These are phyloP conservation scores for Kradibia gibbosae DNA, from an alignment of 1,140 invertebrate species.

Conservation along the genomic window DNA sequence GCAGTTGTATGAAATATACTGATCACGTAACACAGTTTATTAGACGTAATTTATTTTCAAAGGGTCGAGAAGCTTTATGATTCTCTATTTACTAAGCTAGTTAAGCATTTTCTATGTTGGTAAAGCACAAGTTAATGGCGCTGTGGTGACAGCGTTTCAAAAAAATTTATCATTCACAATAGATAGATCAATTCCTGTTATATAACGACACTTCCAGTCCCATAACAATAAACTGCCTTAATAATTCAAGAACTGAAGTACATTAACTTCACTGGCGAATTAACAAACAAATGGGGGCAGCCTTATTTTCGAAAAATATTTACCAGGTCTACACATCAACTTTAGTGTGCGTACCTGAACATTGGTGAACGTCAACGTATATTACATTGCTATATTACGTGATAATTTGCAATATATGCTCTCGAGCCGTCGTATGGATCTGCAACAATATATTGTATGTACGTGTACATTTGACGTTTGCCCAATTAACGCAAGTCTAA, in stretches of 20 bases:
- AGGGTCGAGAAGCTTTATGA: background rate
- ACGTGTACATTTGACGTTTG: conserved; percentile 25
- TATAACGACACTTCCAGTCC: background rate
- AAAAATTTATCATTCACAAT: background rate
- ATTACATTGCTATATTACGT: conserved; percentile 31
- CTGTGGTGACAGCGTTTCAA: background rate
- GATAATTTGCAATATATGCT: conserved; percentile 18
- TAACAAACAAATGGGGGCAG: background rate
- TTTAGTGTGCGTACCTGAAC: background rate
- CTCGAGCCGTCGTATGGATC: background rate
- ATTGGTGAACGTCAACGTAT: background rate
- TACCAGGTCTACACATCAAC: background rate
- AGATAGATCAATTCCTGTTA: background rate
- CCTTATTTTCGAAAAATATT: conserved; percentile 3
- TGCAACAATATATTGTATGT: conserved; percentile 30
- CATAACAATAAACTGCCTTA: conserved; percentile 5
- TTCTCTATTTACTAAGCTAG: background rate
- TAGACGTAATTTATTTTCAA: background rate
- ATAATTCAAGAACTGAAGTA: conserved; percentile 17
- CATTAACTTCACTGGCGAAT: background rate
- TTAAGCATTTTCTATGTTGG: background rate
- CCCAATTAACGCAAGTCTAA: conserved; percentile 8
- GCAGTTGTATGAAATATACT: background rate
- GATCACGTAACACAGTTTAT: background rate
- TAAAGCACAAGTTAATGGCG: background rate